Percentiles rank a stretch among this genome's conserved stretches.
Evolutionary conservation across 2,888 invertebrate species (phyloP).

Genomic region (Drosophila mettleri): DNA sequence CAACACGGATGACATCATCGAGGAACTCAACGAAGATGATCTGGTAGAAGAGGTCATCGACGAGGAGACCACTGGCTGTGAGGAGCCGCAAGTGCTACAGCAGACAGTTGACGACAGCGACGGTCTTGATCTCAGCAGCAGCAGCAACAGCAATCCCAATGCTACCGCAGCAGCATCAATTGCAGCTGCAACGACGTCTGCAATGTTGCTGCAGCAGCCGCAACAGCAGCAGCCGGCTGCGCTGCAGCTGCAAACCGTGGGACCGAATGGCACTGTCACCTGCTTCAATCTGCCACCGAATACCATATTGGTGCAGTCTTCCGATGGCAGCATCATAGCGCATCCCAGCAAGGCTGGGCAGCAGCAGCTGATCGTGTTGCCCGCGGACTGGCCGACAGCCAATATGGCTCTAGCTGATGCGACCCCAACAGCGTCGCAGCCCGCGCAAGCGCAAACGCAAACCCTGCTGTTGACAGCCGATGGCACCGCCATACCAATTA

Average conservation of each 20-base stretch:
- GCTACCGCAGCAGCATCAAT: constrained; percentile 15
- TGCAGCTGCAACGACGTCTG: constrained; percentile 22
- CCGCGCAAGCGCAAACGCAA: constrained; percentile 52
- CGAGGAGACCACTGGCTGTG: constrained; percentile 59
- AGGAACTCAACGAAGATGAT: constrained; percentile 74
- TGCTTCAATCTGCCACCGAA: constrained; percentile 82
- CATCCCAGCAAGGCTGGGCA: constrained; percentile 75
- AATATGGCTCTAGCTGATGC: constrained; percentile 42
- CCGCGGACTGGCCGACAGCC: constrained; percentile 65
- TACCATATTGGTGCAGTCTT: constrained; percentile 80
- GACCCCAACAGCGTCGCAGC: constrained; percentile 38
- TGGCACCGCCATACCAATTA: constrained; percentile 76
- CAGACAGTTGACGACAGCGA: constrained; percentile 35
- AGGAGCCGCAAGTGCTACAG: constrained; percentile 48
- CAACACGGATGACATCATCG: constrained; percentile 67
- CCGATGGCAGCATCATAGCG: constrained; percentile 79
- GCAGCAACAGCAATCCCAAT: constrained; percentile 36
- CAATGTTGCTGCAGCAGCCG: constrained; percentile 39
- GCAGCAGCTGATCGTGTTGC: constrained; percentile 78
- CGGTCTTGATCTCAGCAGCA: constrained; percentile 47
- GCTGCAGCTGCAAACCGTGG: constrained; percentile 79
- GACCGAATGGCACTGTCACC: constrained; percentile 81
- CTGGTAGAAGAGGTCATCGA: constrained; percentile 78
- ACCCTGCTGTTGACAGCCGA: constrained; percentile 76
- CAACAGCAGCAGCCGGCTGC: constrained; percentile 51